A percentile compares a stretch with the other conserved stretches of the same genome.
Evolutionary conservation across 2,113 vertebrate genomes (phyloP).

Genomic region (Myotis davidii): DNA sequence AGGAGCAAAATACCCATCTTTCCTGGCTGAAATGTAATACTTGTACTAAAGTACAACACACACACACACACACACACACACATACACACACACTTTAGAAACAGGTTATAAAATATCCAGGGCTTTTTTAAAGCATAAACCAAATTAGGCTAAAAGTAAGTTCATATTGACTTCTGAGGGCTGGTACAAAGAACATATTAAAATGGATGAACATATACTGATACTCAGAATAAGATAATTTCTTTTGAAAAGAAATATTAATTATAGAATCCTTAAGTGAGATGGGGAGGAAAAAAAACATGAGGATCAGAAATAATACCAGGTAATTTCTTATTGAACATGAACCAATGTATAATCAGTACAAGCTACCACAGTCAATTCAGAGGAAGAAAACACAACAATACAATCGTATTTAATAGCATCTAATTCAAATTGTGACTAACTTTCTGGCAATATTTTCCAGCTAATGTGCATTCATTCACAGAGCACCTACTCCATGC

Average conservation of each 20-base stretch:
- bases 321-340: background rate
- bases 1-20: conserved; percentile 3
- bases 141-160: conserved; percentile 11
- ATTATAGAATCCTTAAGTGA: background rate
- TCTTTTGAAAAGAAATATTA: background rate
- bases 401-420: background rate
- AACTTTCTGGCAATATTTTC: conserved; percentile 9
- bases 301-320: background rate
- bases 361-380: background rate
- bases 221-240: conserved; percentile 21
- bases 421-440: background rate
- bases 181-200: background rate
- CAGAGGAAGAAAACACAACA: background rate
- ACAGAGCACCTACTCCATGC: background rate
- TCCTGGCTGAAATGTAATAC: background rate
- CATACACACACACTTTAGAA: background rate
- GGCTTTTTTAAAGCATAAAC: conserved; percentile 6
- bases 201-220: conserved; percentile 2
- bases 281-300: background rate
- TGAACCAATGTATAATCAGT: background rate
- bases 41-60: background rate
- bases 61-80: background rate
- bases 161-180: background rate
- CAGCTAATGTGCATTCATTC: background rate
- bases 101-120: background rate